Conservation (phyloP, 1,140 invertebrate species). For the Heliothis subflexa region DNA sequence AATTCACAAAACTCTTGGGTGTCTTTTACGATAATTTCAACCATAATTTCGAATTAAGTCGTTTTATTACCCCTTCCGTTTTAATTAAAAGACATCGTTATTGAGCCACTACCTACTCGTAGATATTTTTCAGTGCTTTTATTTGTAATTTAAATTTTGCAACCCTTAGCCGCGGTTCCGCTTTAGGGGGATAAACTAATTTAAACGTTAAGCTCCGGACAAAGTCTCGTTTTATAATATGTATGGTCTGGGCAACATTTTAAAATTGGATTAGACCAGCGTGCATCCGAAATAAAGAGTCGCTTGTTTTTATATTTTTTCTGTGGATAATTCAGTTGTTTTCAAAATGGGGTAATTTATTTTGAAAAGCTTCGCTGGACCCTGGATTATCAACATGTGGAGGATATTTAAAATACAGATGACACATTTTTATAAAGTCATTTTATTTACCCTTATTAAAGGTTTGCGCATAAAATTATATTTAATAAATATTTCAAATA, state of each 20-base stretch:
- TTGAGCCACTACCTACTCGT: constrained; percentile 83
- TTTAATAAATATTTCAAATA: neutral
- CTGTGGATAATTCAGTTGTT: constrained; percentile 37
- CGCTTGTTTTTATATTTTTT: constrained; percentile 46
- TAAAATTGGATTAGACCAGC: constrained; percentile 68
- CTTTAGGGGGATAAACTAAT: constrained; percentile 84
- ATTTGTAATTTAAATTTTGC: constrained; percentile 87
- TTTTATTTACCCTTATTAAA: no score
- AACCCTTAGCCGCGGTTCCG: constrained; percentile 78
- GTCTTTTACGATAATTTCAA: constrained; percentile 74
- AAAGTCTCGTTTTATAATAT: constrained; percentile 81
- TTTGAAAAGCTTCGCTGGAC: constrained; percentile 14
- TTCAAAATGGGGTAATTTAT: constrained; percentile 34
- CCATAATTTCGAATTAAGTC: constrained; percentile 82
- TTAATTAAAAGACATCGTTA: constrained; percentile 86
- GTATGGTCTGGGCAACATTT: constrained; percentile 74
- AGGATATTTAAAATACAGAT: no score
- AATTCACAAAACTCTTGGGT: constrained; percentile 63
- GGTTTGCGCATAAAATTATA: no score
- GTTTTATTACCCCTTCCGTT: constrained; percentile 84
- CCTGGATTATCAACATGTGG: neutral
- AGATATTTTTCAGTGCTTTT: constrained; percentile 86
- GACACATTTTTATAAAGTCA: no score
- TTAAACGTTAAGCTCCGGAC: constrained; percentile 83
- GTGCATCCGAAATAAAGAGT: constrained; percentile 53